Conservation (phyloP, 1,140 invertebrate species). For the Elysia chlorotica region DNA sequence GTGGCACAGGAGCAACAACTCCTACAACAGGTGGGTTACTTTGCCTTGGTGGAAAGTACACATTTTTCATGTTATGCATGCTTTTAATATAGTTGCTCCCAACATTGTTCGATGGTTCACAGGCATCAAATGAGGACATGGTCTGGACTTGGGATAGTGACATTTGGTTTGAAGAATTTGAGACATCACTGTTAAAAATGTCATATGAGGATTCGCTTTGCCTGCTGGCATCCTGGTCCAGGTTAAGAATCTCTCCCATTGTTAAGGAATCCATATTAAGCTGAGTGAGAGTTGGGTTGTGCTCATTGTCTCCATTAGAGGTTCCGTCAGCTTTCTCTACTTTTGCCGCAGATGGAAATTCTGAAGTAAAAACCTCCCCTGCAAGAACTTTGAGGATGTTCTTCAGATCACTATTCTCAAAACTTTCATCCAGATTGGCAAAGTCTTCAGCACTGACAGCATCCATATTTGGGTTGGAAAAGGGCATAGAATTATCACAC, state of each 20-base stretch:
- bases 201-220: background rate
- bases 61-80: background rate
- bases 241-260: too few relatives aligned
- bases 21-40: constrained; percentile 3
- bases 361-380: too few relatives aligned
- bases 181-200: constrained; percentile 3
- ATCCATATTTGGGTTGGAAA: background rate
- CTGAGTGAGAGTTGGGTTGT: background rate
- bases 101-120: background rate
- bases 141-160: background rate
- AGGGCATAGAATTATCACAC: background rate
- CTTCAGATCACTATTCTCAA: background rate
- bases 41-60: constrained; percentile 1
- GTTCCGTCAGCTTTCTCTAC: too few relatives aligned
- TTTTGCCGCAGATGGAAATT: too few relatives aligned
- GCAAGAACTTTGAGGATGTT: too few relatives aligned
- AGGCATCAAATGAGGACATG: background rate
- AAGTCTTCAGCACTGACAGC: background rate
- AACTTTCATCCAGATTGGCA: constrained; percentile 5
- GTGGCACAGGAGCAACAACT: constrained; percentile 6
- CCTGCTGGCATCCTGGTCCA: constrained; percentile 8
- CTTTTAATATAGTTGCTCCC: background rate
- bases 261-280: constrained; percentile 4
- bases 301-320: too few relatives aligned
- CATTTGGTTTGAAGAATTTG: background rate